Base-by-base conservation (phyloP, 2,888 invertebrate genomes). In the Drosophila testacea region DNA sequence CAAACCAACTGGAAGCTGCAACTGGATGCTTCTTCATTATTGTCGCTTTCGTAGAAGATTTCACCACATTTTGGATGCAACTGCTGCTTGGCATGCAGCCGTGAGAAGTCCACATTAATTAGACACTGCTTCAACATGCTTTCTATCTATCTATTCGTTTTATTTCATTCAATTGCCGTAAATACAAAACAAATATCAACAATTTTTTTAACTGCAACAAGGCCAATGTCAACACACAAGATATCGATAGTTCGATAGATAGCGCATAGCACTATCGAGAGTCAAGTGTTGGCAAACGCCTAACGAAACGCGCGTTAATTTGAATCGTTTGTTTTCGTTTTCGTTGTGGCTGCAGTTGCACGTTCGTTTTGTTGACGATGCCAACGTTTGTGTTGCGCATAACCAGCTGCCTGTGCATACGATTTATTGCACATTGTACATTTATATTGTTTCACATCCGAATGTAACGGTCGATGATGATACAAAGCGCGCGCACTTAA, bases 351-450 rank as follows among this genome's bases (percentile, higher is more conserved):
- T 4, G 83, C 57, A 5, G 83, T 81, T 42, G 50, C 73, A 6
- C 80, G 66, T 10, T 73, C 67, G 22, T 50, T 61, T 7, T 59
- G 73, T 16, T 72, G 66, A 2, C 74, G 73, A 67, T 90, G 90
- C 69, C 80, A 79, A 42, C 89, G 83, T 64, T 89, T 90, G 56
- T 90, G 90, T 52, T 86, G 86, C 11, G 91, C 79, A 22, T 76
- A 83, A 9, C 92, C 92, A 61, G 90, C 75, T 34, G 79, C 80
- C 57, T 90, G 90, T 9, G 89, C 82, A 55, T 81, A 90, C 0
- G 83, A 73, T 32, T 90, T 90, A 3, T 71, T 68, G 42, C 90
- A 90, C 27, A 79, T 64, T 9, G 54, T 42, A 59, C 83, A 79
- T 84, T 91, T 74, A 87, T 90, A 81, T 34, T 83, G 69, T 69